Base-by-base conservation (phyloP, 2,888 invertebrate species). In the Sipha maydis region DNA sequence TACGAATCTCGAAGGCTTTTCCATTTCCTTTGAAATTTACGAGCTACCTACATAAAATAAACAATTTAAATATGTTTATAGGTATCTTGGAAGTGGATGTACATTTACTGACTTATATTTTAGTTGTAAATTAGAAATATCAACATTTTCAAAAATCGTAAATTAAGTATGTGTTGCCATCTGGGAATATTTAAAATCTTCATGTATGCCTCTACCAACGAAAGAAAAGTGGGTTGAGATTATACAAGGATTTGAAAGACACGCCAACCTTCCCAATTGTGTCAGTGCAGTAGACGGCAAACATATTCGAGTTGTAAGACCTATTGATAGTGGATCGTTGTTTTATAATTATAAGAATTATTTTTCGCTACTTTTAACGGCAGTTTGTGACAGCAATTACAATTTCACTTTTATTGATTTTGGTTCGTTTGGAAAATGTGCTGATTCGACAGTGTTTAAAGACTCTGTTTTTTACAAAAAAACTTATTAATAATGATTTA, bases 371-470 rank as follows among this genome's bases (percentile, higher is more conserved):
- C n/a, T 78, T 69, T 76, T 89, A n/a, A 89, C 86, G 89, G 89
- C 83, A 77, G 83, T 89, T 21, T 69, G 73, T 71, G 89, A 89
- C 73, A 48, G 69, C 54, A 21, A 89, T 73, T 89, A 90, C 67
- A 79, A 48, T 75, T 89, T 90, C 41, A 90, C 90, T 54, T 86
- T 90, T 77, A 90, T 91, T 38, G 91, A 91, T 90, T 90, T 91
- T 86, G 91, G 92, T 69, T 90, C 90, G 73, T 90, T 90, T 90
- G 91, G 91, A 11, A 90, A 90, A 82, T 90, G 90, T 89, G 91
- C 91, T 90, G 91, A 91, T 90, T 91, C 91, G 14, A 91, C 90
- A 28, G 89, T 91, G 34, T 90, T 91, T 84, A 78, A 79, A 83
- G 54, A 79, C 34, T 90, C 88, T 31, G 31, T 31, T 34, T 88